Evolutionary conservation across 2,888 invertebrate genomes (phyloP), one percentile per base, ranked within the genome.

Genomic region (Amphipoea oculea): DNA sequence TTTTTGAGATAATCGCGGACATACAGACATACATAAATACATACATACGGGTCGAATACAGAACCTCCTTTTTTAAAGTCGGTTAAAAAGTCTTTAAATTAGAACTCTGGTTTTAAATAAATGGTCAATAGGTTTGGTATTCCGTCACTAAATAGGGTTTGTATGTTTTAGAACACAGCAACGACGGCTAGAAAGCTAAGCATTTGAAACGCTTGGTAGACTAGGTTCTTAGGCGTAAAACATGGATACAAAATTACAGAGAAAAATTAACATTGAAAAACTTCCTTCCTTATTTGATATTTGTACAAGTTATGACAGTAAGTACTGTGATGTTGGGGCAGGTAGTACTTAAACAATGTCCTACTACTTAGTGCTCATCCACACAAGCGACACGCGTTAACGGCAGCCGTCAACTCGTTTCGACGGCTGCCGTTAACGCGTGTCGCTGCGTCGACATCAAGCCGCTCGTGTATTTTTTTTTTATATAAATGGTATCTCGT

Each of bases 241-340:
- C 14, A n/a, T 4, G 12, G 7, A n/a, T 36, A 20, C 0, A 57
- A 77, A 57, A 29, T n/a, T 45, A 36, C 0, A n/a, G 40, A 69
- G 51, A 51, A 62, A 62, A 62, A 78, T 51, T 51, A 29, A 29
- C 4, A 48, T 48, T 60, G 20, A 14, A 57, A n/a, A 4, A 48
- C 11, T 67, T 66, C 36, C n/a, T 57, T 78, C 20, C 57, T 57
- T 36, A 23, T 40, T 45, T 78, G 17, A 78, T 40, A 20, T 57
- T 54, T 51, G 29, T 42, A 42, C 9, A 57, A 78, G n/a, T 66
- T 36, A 17, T 14, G 12, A 11, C 11, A 23, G 20, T 45, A 23
- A 11, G 36, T 29, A 17, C 29, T 20, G 20, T 9, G n/a, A 12
- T 36, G 29, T 12, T 36, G 14, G 6, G 29, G 5, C 29, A 54